A percentile compares a stretch with the other conserved stretches of the same genome.
Conservation (phyloP, 2,113 vertebrate genomes). For the Calidris pugnax region DNA sequence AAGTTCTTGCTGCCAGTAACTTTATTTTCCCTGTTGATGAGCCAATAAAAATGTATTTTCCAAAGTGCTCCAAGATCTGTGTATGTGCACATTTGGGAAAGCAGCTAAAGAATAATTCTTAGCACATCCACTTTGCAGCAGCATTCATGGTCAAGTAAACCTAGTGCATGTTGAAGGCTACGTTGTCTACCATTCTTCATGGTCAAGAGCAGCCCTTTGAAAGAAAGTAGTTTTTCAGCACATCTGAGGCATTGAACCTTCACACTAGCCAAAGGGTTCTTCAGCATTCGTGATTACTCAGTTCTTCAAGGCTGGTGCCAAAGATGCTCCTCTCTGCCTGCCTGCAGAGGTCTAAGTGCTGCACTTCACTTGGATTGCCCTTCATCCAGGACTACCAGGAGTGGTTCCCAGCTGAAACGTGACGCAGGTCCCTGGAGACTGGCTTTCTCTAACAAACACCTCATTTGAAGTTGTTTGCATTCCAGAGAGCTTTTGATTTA, state of each 20-base stretch:
- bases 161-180: not conserved
- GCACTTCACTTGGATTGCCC: not conserved
- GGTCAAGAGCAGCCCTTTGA: not conserved
- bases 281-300: not conserved
- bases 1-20: constrained; percentile 49
- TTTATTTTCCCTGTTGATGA: constrained; percentile 25
- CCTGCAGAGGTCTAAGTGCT: not conserved
- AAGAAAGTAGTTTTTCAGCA: not conserved
- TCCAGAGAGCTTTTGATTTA: not conserved
- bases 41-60: constrained; percentile 12
- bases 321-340: not conserved
- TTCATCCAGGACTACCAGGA: not conserved
- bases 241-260: not conserved
- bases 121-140: not conserved
- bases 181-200: fast-evolving
- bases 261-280: not conserved
- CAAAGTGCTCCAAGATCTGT: not conserved
- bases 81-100: not conserved
- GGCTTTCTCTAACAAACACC: not conserved
- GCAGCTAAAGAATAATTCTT: not conserved
- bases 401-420: not conserved
- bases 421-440: not conserved
- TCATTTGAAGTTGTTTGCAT: not conserved
- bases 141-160: not conserved
- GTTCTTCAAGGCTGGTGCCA: not conserved